Percentiles rank a stretch among this genome's conserved stretches.
Conservation (phyloP, 1,140 invertebrate species). For the Helicoverpa armigera region DNA sequence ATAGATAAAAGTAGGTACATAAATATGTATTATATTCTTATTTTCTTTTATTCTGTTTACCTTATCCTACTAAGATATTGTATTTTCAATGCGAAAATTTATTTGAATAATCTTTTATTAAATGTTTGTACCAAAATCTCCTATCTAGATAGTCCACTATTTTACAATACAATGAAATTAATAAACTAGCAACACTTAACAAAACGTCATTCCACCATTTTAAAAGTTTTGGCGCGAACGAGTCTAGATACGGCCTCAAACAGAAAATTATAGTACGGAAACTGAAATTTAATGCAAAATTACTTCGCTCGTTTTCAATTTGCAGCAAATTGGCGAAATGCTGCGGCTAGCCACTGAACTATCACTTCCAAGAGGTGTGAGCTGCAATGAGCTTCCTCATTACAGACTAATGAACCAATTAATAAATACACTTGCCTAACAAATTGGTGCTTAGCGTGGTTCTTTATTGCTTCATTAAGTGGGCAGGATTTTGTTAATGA, state of each 20-base stretch:
- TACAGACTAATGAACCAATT: conserved; percentile 26
- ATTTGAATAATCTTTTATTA: no score
- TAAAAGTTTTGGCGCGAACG: conserved; percentile 1
- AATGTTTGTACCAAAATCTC: no score
- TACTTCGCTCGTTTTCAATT: conserved; percentile 41
- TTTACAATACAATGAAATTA: no score
- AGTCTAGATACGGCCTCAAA: not conserved
- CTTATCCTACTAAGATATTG: no score
- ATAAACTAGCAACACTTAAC: not conserved
- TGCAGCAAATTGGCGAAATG: conserved; percentile 42
- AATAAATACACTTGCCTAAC: conserved; percentile 19
- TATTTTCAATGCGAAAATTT: no score
- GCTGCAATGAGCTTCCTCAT: conserved; percentile 34
- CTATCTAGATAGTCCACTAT: no score
- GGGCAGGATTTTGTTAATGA: not conserved
- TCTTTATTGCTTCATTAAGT: not conserved
- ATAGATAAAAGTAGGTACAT: no score
- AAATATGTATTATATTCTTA: no score
- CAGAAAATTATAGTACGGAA: conserved; percentile 2
- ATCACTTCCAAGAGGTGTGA: not conserved
- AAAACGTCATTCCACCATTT: not conserved
- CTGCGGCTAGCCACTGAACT: conserved; percentile 43
- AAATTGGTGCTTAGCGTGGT: not conserved
- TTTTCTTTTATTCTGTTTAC: no score
- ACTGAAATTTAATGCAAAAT: conserved; percentile 4